A percentile compares a stretch with the other conserved stretches of the same genome.
These are phyloP conservation scores for Dipodomys stephensi DNA, from an alignment of 2,113 vertebrate species.

Conservation along the genomic window DNA sequence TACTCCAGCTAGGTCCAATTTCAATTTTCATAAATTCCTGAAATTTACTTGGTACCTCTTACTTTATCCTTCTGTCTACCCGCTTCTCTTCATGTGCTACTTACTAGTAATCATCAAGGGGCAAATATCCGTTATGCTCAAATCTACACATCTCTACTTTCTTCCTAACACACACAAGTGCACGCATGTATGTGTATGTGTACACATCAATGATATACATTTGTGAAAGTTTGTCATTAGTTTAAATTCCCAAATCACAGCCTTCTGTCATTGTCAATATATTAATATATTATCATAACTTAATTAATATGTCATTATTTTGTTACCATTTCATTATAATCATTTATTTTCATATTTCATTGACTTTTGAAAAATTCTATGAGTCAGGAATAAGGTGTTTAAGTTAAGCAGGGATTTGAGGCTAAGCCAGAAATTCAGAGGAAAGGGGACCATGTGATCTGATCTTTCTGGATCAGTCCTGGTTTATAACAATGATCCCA, in stretches of 20 bases:
- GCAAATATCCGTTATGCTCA: not conserved
- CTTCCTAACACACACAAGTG: rapidly evolving
- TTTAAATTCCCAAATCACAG: not conserved
- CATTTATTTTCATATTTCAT: not conserved
- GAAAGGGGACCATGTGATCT: not conserved
- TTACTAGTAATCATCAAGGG: not conserved
- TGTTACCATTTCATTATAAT: not conserved
- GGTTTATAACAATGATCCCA: not conserved
- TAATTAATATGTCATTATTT: not conserved
- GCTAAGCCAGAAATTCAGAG: not conserved
- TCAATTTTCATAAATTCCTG: not conserved
- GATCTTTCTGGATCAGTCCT: not conserved
- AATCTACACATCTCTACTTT: not conserved
- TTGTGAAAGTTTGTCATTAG: not conserved
- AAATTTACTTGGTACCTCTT: not conserved
- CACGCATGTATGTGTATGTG: too few species aligned
- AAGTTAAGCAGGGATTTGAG: not conserved
- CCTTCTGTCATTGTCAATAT: not conserved
- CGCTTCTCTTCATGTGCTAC: not conserved
- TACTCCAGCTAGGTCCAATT: not conserved
- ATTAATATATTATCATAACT: not conserved
- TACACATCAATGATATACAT: rapidly evolving
- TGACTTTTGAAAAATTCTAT: not conserved
- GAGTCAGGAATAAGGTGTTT: not conserved
- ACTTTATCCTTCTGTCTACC: not conserved